Evolutionary conservation across 2,797 vertebrate genomes (phyloP), one percentile per base, ranked within the genome.

Genomic region (Trachurus trachurus): DNA sequence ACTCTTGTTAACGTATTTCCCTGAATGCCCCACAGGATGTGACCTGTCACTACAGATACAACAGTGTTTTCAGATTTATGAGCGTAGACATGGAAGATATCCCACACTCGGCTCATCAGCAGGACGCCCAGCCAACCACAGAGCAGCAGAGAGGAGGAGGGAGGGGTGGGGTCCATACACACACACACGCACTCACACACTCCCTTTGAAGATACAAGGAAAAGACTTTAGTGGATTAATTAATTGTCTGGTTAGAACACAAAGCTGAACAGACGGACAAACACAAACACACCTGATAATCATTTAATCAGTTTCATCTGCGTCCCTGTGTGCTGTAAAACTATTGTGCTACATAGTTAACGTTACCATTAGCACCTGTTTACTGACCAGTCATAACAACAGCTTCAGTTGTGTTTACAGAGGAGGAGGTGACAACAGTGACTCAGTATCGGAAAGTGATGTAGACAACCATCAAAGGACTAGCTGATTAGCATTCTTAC

Each of bases 51-150:
- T 37, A 40, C 4, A 16, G 17, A 19, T 5, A 12, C 10, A 60
- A 37, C 64, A 53, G 61, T 67, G 78, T 80, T 83, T 76, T 78
- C 81, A 85, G 52, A 83, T 86, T 84, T 74, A 75, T 86, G 73
- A 61, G 65, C 64, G 80, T 40, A 71, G 78, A 85, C 85, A 73
- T 70, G 65, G 56, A 44, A 67, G 16, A 40, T 39, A 49, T 68
- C 78, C 78, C 81, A 80, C 74, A 86, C 81, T 87, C 57, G 0
- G 82, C 73, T 83, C 44, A 4, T 22, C 62, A 78, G 83, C 80
- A 65, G n/a, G 57, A 78, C 7, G 17, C 21, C 65, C 40, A 44
- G 65, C 71, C 31, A 66, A 72, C 52, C 61, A 71, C 79, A 75
- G 74, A 72, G 72, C 78, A 45, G 71, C 29, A 58, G 56, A 34